A percentile compares a stretch with the other conserved stretches of the same genome.
These are phyloP conservation scores for Meandrusa payeni DNA, from an alignment of 2,888 invertebrate genomes.

Conservation along the genomic window DNA sequence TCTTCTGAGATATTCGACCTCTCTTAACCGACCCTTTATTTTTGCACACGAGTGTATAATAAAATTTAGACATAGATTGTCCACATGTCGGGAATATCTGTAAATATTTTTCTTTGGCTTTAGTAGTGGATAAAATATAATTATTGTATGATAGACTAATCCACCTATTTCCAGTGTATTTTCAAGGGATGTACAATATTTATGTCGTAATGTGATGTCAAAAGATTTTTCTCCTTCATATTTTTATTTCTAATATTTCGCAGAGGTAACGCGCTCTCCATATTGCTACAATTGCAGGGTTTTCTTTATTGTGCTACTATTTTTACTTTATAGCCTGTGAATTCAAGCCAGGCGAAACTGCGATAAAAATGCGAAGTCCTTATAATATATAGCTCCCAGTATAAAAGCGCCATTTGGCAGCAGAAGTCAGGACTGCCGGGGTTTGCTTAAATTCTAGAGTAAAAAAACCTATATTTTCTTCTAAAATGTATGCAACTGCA, in stretches of 20 bases:
- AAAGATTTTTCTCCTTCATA: neutral
- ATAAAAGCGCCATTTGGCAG: slow-evolving; percentile 35
- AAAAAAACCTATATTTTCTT: slow-evolving; percentile 14
- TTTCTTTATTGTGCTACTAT: slow-evolving; percentile 25
- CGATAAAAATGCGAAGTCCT: slow-evolving; percentile 72
- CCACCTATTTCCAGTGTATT: too few relatives aligned
- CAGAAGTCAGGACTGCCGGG: slow-evolving; percentile 27
- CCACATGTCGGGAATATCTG: too few relatives aligned
- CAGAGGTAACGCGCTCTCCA: slow-evolving; percentile 10
- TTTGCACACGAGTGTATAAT: too few relatives aligned
- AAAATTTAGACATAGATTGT: too few relatives aligned
- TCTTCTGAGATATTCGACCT: too few relatives aligned
- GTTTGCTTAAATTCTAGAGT: slow-evolving; percentile 19
- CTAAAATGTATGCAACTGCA: slow-evolving; percentile 1
- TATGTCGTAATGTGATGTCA: too few relatives aligned
- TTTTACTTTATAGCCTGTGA: slow-evolving; percentile 25
- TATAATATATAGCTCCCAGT: slow-evolving; percentile 58
- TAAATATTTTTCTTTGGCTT: too few relatives aligned
- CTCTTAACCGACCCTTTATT: too few relatives aligned
- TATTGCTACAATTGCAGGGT: slow-evolving; percentile 18
- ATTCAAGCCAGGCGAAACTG: slow-evolving; percentile 47
- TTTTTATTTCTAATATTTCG: slow-evolving; percentile 8
- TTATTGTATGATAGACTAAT: too few relatives aligned
- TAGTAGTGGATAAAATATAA: too few relatives aligned
- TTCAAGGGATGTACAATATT: too few relatives aligned